Conservation (phyloP, 2,797 vertebrate species). For the Parauchenoglanis punctatus region DNA sequence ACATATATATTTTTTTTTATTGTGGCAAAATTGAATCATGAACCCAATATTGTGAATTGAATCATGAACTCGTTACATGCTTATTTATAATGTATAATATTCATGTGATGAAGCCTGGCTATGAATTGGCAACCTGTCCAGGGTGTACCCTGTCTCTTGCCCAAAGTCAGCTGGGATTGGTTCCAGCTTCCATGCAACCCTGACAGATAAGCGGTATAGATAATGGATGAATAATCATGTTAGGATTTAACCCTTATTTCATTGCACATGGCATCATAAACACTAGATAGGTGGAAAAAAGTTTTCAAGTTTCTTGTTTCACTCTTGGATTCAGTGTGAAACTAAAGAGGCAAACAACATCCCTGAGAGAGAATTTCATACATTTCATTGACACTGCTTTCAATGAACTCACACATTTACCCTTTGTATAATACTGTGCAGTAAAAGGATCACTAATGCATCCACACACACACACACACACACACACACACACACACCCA, state of each 20-base stretch:
- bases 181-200: no score
- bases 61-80: no score
- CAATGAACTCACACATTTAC: not conserved
- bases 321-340: not conserved
- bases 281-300: not conserved
- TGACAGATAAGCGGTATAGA: no score
- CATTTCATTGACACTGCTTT: not conserved
- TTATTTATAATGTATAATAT: no score
- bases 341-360: not conserved
- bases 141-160: no score
- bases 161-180: no score
- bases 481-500: not conserved
- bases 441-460: not conserved
- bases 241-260: not conserved
- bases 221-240: not conserved
- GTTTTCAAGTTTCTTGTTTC: no score
- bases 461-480: not conserved
- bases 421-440: not conserved
- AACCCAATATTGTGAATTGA: no score
- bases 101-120: no score
- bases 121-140: no score
- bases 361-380: not conserved
- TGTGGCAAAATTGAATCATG: no score
- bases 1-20: no score
- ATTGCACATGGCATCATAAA: not conserved